Evolutionary conservation across 2,888 invertebrate genomes (phyloP).

Genomic region (Ornithoptera priamus): DNA sequence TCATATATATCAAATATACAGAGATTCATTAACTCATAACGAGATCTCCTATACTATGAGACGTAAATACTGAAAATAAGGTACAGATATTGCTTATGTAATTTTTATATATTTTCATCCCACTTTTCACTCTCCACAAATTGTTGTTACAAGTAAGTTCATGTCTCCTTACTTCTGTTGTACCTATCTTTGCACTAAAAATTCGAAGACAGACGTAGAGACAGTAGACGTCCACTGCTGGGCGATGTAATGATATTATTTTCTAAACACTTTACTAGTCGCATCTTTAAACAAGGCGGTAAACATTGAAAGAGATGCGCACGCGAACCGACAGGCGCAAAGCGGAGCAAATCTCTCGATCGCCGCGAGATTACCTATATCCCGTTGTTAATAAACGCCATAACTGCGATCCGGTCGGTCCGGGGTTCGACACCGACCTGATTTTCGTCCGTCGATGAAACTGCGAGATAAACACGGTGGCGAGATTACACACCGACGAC

Average conservation of each 20-base stretch:
- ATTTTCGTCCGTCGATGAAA: conserved; percentile 34
- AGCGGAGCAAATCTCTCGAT: conserved; percentile 25
- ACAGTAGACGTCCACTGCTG: no score
- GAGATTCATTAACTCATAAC: no score
- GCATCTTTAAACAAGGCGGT: not conserved
- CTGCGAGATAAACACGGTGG: conserved; percentile 27
- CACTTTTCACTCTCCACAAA: no score
- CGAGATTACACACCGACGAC: conserved; percentile 27
- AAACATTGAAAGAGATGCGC: not conserved
- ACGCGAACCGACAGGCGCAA: conserved; percentile 12
- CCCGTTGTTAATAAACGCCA: conserved; percentile 32
- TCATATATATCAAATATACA: no score
- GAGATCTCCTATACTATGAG: no score
- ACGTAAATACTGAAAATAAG: no score
- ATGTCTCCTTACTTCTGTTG: no score
- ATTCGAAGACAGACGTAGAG: no score
- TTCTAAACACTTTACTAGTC: not conserved
- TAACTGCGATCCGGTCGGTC: conserved; percentile 30
- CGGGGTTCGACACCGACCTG: conserved; percentile 32
- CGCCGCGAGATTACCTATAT: conserved; percentile 31
- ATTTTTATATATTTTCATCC: no score
- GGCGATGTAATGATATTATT: not conserved
- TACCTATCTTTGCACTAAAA: no score
- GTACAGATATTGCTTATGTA: no score
- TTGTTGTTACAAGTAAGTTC: no score